Evolutionary conservation across 2,113 vertebrate genomes (phyloP), one percentile per base, ranked within the genome.

Genomic region (Gobius niger): DNA sequence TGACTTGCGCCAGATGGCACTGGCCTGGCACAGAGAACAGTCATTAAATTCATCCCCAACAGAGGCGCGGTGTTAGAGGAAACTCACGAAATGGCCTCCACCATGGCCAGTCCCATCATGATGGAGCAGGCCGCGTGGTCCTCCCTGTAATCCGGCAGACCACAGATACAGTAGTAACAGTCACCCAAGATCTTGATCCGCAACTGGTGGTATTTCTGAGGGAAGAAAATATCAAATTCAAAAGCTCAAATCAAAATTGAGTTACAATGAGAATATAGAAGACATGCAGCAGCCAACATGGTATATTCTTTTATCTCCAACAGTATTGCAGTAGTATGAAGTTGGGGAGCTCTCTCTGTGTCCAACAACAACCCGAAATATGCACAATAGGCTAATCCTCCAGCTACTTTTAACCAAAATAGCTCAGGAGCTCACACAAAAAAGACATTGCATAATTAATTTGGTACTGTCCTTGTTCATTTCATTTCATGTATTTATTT

Each of bases 71-170:
- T 34, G 24, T 34, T 34, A 2, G 24, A 4, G 24, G 44, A 19
- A 24, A 87, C 96, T 95, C 78, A 98, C 97, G 96, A 97, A 65
- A 98, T 98, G 63, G 97, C 96, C 56, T 98, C 95, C 68, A 98
- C 96, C 97, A 98, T 98, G 75, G 96, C 96, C 4, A 98, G 90
- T n/a, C 97, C 97, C 97, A 98, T 98, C 91, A 94, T 91, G 89
- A 98, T 98, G 74, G 95, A 97, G 85, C 95, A 95, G 24, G 94
- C 95, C 0, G 96, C 97, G 0, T 98, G 97, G 87, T 98, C 96
- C 34, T 96, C 96, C 0, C 96, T 92, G 88, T 94, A 97, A 85
- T 96, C 96, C 0, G 97, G 97, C 83, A 98, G 91, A 7, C 97
- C 97, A 1, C 96, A 98, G 85, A 98, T 98, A 75, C 97, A 98